A percentile compares a stretch with the other conserved stretches of the same genome.
Evolutionary conservation across 2,797 vertebrate genomes (phyloP).

Genomic region (Clamator glandarius): DNA sequence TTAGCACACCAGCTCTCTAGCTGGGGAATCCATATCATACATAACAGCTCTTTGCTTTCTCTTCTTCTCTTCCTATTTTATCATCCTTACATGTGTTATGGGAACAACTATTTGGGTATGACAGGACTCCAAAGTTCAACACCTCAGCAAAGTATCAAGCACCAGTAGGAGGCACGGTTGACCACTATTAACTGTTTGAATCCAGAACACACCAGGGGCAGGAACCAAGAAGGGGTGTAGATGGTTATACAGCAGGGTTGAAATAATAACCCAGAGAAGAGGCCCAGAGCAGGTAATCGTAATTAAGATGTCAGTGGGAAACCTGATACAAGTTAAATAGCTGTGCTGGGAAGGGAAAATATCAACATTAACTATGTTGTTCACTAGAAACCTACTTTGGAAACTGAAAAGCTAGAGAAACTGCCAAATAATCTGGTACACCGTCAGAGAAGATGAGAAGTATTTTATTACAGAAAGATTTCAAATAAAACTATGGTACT

Average conservation of each 20-base stretch:
- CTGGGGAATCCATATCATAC: not conserved
- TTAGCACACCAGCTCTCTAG: not conserved
- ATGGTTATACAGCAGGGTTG: not conserved
- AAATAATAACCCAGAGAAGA: not conserved
- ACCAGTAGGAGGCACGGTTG: not conserved
- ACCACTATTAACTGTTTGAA: not conserved
- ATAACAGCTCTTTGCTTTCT: not conserved
- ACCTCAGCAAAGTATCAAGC: not conserved
- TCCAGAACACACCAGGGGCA: not conserved
- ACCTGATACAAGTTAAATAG: not conserved
- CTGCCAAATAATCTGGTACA: not conserved
- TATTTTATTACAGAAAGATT: not conserved
- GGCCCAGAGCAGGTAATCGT: not conserved
- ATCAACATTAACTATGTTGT: not conserved
- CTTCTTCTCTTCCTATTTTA: not conserved
- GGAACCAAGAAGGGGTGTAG: not conserved
- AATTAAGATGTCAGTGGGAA: not conserved
- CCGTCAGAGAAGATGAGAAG: not conserved
- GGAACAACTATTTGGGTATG: not conserved
- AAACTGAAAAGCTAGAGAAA: not conserved
- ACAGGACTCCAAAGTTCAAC: not conserved
- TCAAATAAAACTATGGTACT: not conserved
- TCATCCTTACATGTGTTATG: not conserved
- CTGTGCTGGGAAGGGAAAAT: not conserved
- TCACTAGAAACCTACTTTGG: not conserved